Evolutionary conservation across 2,888 invertebrate genomes (phyloP).

Genomic region (Cheilosia impressa): DNA sequence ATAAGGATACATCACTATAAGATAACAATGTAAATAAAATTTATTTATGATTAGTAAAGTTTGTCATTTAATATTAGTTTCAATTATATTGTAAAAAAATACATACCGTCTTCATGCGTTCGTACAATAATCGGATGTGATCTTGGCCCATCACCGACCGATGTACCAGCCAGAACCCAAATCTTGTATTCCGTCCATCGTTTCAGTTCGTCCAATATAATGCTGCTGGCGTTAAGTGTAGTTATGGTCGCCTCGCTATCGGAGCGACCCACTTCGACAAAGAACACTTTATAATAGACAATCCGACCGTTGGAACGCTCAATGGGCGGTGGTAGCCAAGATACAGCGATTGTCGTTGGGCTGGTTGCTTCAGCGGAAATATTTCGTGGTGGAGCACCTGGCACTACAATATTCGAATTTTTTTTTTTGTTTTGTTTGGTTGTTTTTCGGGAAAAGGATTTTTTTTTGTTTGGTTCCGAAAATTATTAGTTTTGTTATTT

Average conservation of each 20-base stretch:
- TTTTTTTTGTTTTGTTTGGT: slow-evolving; percentile 54
- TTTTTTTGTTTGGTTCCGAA: slow-evolving; percentile 67
- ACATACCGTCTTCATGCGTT: slow-evolving; percentile 99
- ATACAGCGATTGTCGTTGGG: slow-evolving; percentile 94
- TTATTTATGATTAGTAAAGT: slow-evolving; percentile 47
- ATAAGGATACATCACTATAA: slow-evolving; percentile 22
- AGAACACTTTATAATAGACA: slow-evolving; percentile 96
- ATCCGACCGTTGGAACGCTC: slow-evolving; percentile 96
- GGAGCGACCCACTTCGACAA: slow-evolving; percentile 92
- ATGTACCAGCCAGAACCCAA: slow-evolving; percentile 98
- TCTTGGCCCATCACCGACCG: slow-evolving; percentile 97
- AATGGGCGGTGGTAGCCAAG: slow-evolving; percentile 96
- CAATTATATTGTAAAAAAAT: slow-evolving; percentile 74
- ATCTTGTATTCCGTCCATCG: slow-evolving; percentile 98
- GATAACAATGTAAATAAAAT: slow-evolving; percentile 16
- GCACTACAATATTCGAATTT: slow-evolving; percentile 87
- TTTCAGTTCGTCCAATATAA: slow-evolving; percentile 94
- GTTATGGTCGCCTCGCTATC: slow-evolving; percentile 93
- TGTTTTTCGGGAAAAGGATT: slow-evolving; percentile 51
- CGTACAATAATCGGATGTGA: slow-evolving; percentile 96
- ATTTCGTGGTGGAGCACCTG: slow-evolving; percentile 97
- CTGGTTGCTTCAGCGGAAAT: slow-evolving; percentile 94
- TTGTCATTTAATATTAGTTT: slow-evolving; percentile 23
- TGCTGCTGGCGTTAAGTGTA: slow-evolving; percentile 91
- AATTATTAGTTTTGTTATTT: slow-evolving; percentile 45